Base-by-base conservation (phyloP, 2,888 invertebrate species). In the Dynastes hyllus region DNA sequence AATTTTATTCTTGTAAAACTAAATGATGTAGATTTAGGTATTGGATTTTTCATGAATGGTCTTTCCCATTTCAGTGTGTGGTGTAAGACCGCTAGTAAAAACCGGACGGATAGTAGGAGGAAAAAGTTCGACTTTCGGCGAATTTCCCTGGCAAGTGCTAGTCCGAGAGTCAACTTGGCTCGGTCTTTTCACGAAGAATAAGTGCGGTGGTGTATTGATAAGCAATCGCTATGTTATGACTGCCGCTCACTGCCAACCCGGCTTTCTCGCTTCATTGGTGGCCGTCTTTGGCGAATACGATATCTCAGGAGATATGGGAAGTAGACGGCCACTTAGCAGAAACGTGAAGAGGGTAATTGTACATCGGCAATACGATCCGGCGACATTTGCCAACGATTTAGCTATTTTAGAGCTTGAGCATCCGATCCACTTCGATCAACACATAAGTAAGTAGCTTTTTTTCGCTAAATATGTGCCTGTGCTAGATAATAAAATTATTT, bases 221-320 rank as follows among this genome's bases (percentile, higher is more conserved):
- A 95, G 96, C 51, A 94, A 92, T 84, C 93, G 93, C 88, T 97
- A 94, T 86, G 97, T 97, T 3, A 94, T 97, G 79, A 97, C 97
- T 0, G 97, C 97, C 0, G 97, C 97, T 0, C 97, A 98, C 92
- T 98, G 97, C 90, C 97, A 97, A 87, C 97, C 97, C 63, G 97
- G 97, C 58, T 97, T 97, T 90, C 90, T 97, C 78, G 97, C 97
- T 0, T 96, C 96, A 0, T 89, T 97, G 80, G 95, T 97, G 11
- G 97, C 97, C 0, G 96, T 97, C 2, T 94, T 97, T 86, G 97
- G 97, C 0, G 97, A 97, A 87, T 95, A 94, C 86, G 97, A 97
- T 87, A 95, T 97, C 83, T 95, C 96, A 0, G 95, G 96, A 0
- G 95, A 96, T 86, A 90, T 94, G 83, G 97, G 97, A 85, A 92